A percentile compares a stretch with the other conserved stretches of the same genome.
Evolutionary conservation across 2,797 vertebrate species (phyloP).

Genomic region (Antennarius maculatus): DNA sequence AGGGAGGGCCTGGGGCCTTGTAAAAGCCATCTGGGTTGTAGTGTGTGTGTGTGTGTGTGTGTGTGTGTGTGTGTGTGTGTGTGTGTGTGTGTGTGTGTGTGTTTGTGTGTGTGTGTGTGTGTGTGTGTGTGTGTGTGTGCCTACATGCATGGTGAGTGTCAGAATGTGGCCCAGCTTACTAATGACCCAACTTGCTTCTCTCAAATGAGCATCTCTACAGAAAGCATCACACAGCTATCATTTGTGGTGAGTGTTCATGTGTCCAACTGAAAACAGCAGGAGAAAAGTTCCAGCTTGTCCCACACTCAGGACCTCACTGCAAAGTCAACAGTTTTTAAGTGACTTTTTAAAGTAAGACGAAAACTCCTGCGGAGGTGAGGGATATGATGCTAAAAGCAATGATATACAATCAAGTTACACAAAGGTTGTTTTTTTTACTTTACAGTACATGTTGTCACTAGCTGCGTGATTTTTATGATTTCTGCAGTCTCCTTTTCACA

Average conservation of each 20-base stretch:
- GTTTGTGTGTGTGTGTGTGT: constrained; percentile 23
- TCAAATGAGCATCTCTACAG: constrained; percentile 64
- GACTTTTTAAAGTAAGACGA: neutral
- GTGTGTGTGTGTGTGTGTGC: constrained; percentile 27
- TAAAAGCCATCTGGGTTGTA: constrained; percentile 83
- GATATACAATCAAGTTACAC: neutral
- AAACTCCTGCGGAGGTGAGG: neutral
- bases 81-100: constrained; percentile 18
- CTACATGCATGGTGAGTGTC: constrained; percentile 60
- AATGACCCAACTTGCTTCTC: constrained; percentile 66
- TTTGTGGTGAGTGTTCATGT: constrained; percentile 58
- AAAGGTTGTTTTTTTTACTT: neutral
- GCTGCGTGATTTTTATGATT: neutral
- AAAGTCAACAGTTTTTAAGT: constrained; percentile 25
- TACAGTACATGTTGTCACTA: neutral
- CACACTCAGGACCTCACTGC: constrained; percentile 28
- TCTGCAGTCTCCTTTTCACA: neutral
- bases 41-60: constrained; percentile 53
- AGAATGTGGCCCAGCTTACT: constrained; percentile 67
- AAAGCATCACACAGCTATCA: constrained; percentile 59
- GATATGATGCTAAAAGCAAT: neutral
- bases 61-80: constrained; percentile 32
- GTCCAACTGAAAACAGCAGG: constrained; percentile 41
- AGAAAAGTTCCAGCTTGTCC: constrained; percentile 45
- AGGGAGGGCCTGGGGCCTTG: constrained; percentile 82